These are phyloP conservation scores for Acanthococcus lagerstroemiae DNA, from an alignment of 2,888 invertebrate species.

Conservation along the genomic window DNA sequence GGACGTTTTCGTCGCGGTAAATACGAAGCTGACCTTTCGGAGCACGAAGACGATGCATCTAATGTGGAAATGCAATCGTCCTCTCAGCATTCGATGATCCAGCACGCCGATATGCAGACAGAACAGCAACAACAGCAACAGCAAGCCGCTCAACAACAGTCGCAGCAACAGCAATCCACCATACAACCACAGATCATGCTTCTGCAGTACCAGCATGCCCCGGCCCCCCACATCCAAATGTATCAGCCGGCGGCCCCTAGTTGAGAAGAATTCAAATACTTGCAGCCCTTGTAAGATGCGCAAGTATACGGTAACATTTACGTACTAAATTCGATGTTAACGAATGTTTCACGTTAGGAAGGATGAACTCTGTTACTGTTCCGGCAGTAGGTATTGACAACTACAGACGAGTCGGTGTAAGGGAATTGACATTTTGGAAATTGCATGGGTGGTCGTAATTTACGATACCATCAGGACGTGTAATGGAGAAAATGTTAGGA, in stretches of 20 bases:
- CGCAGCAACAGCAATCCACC: slow-evolving; percentile 33
- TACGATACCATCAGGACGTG: no score
- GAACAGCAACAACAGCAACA: slow-evolving; percentile 31
- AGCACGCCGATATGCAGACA: slow-evolving; percentile 25
- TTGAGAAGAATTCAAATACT: slow-evolving; percentile 35
- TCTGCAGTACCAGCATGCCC: slow-evolving; percentile 36
- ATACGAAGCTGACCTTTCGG: slow-evolving; percentile 51
- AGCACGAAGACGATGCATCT: slow-evolving; percentile 28
- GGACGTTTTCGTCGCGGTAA: slow-evolving; percentile 81
- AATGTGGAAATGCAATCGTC: slow-evolving; percentile 27
- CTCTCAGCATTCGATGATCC: slow-evolving; percentile 27
- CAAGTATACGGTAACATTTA: slow-evolving; percentile 7
- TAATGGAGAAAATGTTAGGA: no score
- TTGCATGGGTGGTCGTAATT: no score
- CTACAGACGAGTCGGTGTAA: no score
- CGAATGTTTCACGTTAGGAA: no score
- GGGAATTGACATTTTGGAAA: no score
- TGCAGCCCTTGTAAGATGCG: slow-evolving; percentile 33
- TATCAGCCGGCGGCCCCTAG: slow-evolving; percentile 37
- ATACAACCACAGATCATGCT: slow-evolving; percentile 38
- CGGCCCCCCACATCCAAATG: slow-evolving; percentile 37
- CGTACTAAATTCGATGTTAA: no score
- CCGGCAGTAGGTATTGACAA: no score
- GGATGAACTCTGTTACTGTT: no score
- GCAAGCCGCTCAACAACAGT: slow-evolving; percentile 30